Base-by-base conservation (phyloP, 2,113 vertebrate species). In the Hirundichthys speculiger region DNA sequence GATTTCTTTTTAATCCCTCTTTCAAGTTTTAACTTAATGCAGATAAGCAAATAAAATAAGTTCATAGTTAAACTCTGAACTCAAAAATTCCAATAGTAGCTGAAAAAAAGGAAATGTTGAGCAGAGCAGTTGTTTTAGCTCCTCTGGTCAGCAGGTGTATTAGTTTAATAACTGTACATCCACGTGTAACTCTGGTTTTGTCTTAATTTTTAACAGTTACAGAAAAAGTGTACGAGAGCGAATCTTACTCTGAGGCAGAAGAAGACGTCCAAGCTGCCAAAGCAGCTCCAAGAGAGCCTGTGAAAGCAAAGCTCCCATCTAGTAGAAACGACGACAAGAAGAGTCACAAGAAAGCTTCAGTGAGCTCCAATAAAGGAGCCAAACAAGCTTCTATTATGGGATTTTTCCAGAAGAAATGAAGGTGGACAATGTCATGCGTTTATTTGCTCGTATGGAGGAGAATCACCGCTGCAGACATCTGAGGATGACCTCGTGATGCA, bases 311-410 rank as follows among this genome's bases (percentile, higher is more conserved):
- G 52, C 41, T 75, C 2, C 1, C 59, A 0, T 86, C 85, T 16
- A 90, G 78, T 1, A 90, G 91, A 8, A 93, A 89, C 27, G 93
- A 95, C 0, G 94, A 94, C 30, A 95, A 94, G 54, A 98, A 91
- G 60, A 87, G 58, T 59, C 67, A 71, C n/a, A 98, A 94, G 86
- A 96, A 94, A 84, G 82, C 84, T 1, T 40, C 91, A 1, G 62
- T 87, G 0, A 55, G 79, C 5, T 49, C 82, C 34, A 91, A 48
- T 74, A 98, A 94, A 87, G 85, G 86, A 73, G 88, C 89, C 3
- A 98, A 96, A 76, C 97, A 99, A 77, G 91, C 93, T 4, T 97
- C 96, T 25, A 99, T 99, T 68, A 91, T 91, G 86, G 98, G 98
- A 0, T 99, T 99, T 64, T 96, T 96, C 77, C 95, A 94, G 19